These are phyloP conservation scores for Alligator sinensis DNA, from an alignment of 2,113 vertebrate species.

Conservation along the genomic window DNA sequence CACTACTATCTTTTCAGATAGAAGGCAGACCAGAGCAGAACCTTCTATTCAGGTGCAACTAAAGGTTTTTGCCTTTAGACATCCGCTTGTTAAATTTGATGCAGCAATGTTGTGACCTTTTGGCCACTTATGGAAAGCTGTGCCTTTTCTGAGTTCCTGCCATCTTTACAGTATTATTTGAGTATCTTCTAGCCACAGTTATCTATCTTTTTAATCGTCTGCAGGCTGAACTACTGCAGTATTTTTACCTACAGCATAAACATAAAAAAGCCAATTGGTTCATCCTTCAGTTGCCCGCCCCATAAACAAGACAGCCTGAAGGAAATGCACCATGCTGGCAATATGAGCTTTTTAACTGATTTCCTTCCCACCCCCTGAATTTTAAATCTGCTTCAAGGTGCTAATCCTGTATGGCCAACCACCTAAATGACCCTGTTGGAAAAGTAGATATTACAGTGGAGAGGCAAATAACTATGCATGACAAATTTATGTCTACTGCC, in stretches of 20 bases:
- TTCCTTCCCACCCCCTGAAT: rapidly evolving
- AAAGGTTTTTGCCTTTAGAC: too few relatives aligned
- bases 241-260: rapidly evolving
- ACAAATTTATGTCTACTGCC: rapidly evolving
- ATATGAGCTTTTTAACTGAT: not conserved
- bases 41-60: not conserved
- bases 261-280: not conserved
- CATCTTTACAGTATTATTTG: too few relatives aligned
- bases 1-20: not conserved
- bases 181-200: rapidly evolving
- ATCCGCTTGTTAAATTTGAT: too few relatives aligned
- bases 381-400: rapidly evolving
- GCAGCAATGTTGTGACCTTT: too few relatives aligned
- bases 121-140: not conserved
- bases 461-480: not conserved
- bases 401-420: not conserved
- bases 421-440: not conserved
- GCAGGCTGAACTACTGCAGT: rapidly evolving
- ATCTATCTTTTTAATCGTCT: rapidly evolving
- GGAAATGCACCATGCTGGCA: not conserved
- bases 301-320: rapidly evolving
- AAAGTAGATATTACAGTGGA: not conserved
- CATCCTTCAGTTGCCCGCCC: too few relatives aligned
- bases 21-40: too few relatives aligned
- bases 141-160: not conserved